Evolutionary conservation across 92 coral and sea anemone genomes (phyloP), one percentile per base, ranked within the genome.

Genomic region (Palythoa caribaeorum): DNA sequence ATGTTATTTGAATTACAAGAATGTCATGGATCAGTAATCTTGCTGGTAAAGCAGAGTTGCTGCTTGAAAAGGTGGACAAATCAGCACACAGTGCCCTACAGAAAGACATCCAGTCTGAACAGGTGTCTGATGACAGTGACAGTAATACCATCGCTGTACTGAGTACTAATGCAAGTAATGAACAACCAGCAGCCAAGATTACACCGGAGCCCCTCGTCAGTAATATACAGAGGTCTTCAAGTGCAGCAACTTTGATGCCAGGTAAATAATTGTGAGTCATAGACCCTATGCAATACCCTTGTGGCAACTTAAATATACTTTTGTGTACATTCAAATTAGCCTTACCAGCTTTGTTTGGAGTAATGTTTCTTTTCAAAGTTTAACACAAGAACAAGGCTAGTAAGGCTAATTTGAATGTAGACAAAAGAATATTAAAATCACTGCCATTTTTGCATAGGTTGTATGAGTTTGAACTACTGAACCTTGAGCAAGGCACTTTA

Each of bases 11-110:
- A 19, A 21, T 54, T 37, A 28, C 54, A 10, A 89, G 83, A 62
- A 97, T 97, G 99, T 97, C 99, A 0, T 97, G 99, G 99, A 90
- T 97, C 53, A 90, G 92, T 54, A 96, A 95, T 8, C 87, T 97
- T 53, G 99, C 99, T 21, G 99, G 98, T 8, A 97, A 95, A 79
- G 99, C 99, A 39, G 99, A 97, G 88, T 94, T 92, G 1, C 92
- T 97, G 75, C 94, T 97, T 60, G 98, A 97, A 79, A 94, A 92
- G 73, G 98, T 97, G 14, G 99, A 97, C 74, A 91, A 91, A 66
- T 92, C 92, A 16, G 99, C 99, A 38, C 96, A 96, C 4, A 90
- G 92, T 87, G 99, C 94, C 10, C 87, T 96, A 16, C 94, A 94
- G 36, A 93, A 76, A 21, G 98, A 96, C 9, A 91, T 74, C 48